Conservation (phyloP, 2,113 vertebrate species). For the Meles meles region DNA sequence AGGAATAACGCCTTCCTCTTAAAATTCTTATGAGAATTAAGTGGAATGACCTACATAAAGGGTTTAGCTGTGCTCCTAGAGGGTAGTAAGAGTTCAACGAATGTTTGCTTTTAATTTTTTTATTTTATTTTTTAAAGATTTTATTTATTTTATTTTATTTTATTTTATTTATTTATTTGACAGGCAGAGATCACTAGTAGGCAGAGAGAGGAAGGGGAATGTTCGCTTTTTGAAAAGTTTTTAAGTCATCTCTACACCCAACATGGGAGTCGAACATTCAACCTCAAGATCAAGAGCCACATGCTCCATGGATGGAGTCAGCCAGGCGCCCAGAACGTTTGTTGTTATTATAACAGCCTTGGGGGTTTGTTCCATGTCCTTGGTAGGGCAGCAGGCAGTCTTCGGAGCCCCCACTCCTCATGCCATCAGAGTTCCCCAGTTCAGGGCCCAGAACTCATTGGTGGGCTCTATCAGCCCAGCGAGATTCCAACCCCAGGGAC, state of each 20-base stretch:
- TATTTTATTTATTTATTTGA: too few relatives aligned
- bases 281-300: not conserved
- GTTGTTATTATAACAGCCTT: not conserved
- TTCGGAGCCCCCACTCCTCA: not conserved
- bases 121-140: too few relatives aligned
- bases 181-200: too few relatives aligned
- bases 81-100: not conserved
- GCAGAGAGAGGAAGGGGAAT: not conserved
- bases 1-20: not conserved
- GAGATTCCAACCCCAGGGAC: not conserved
- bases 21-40: not conserved
- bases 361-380: not conserved
- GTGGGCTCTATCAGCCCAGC: not conserved
- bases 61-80: not conserved
- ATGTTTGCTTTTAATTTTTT: not conserved
- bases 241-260: not conserved
- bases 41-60: not conserved
- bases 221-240: not conserved
- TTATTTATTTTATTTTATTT: too few relatives aligned
- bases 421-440: not conserved
- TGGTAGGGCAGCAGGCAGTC: not conserved
- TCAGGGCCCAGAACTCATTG: not conserved
- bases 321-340: not conserved
- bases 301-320: not conserved
- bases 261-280: not conserved